phyloP scores from a whole-genome alignment of 2,888 invertebrate species.

The Reticulitermes lucifugus region DNA sequence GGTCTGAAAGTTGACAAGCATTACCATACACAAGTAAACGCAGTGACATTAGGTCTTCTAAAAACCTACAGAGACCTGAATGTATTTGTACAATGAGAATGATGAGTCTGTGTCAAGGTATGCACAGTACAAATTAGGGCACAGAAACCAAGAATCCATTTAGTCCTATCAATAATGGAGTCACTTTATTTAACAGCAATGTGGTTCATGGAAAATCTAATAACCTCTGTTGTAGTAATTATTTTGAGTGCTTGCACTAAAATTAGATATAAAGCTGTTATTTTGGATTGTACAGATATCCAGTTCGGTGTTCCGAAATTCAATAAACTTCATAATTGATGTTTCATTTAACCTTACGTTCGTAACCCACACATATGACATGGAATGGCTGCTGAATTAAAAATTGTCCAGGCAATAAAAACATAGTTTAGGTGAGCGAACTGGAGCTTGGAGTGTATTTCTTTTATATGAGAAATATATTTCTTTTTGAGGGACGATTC shows the following conservation, averaged over 20 bases:
- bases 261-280: constrained; percentile 4
- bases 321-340: neutral
- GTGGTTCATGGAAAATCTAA: constrained; percentile 13
- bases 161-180: constrained; percentile 13
- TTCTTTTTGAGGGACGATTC: no score
- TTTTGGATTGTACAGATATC: neutral
- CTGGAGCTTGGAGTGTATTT: no score
- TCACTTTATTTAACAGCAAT: constrained; percentile 36
- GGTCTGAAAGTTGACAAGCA: no score
- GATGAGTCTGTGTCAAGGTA: neutral
- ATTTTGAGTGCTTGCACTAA: constrained; percentile 27
- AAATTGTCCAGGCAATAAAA: no score
- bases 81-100: no score
- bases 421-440: no score
- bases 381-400: no score
- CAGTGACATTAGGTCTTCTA: no score
- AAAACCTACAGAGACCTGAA: no score
- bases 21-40: no score
- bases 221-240: constrained; percentile 19
- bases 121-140: neutral
- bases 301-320: neutral
- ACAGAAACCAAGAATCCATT: constrained; percentile 4
- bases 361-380: neutral
- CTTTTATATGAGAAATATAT: no score
- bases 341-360: neutral